Evolutionary conservation across 2,797 vertebrate genomes (phyloP), one percentile per base, ranked within the genome.

Genomic region (Darevskia mixta): DNA sequence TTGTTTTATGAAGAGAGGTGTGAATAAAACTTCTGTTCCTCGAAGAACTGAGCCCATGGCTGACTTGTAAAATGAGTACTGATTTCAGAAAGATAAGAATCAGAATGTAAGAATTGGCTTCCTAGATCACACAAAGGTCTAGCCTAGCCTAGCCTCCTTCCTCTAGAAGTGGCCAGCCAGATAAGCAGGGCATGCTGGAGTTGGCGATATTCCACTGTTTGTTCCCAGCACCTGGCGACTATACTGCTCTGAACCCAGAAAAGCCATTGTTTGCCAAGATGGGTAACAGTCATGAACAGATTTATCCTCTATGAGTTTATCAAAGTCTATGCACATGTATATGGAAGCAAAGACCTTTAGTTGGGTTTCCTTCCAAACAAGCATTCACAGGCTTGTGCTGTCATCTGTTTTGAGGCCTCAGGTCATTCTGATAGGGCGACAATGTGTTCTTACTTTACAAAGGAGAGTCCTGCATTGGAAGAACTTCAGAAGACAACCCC

Each of bases 21-120:
- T 69, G 0, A 0, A 58, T 1, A 20, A 67, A 32, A 79, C 9
- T 55, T 75, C 55, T 4, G 10, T 38, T 9, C 23, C 6, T 43
- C 81, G 87, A 88, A 90, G 67, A 77, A 32, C 79, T 91, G 89
- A 25, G 45, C 75, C 41, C 27, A 83, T 0, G 2, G 83, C 91
- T 87, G 77, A 0, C 55, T 73, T 61, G 58, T 23, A 61, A 61
- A 20, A 61, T 61, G 58, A 61, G n/a, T 35, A 73, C 71, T 20
- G 71, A 27, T 64, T 94, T 95, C 92, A 82, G 92, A 89, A 8
- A 2, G 86, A 61, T 87, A 94, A 94, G 86, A 89, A 91, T 93
- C 92, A 88, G 55, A 91, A 94, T 0, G 80, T 85, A 78, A 91
- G 87, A 77, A 85, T 17, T 73, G 32, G n/a, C 18, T 61, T 58